Evolutionary conservation across 2,113 vertebrate species (phyloP), one percentile per base, ranked within the genome.

Genomic region (Smithornis capensis): DNA sequence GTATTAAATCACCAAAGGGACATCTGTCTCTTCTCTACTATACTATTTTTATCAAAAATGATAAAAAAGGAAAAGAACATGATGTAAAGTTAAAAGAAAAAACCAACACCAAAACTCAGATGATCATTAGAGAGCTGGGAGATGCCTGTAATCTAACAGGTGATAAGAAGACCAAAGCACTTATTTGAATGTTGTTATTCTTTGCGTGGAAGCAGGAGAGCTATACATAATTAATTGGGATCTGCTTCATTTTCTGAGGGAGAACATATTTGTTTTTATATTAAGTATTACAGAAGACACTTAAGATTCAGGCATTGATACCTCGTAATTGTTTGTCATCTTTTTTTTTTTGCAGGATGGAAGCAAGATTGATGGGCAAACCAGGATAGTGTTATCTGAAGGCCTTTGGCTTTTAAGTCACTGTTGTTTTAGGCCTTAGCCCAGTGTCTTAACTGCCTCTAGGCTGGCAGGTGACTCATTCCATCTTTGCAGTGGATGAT

Each of bases 191-290:
- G 82, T 94, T 95, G 67, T 83, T 95, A 85, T 82, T 89, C 94
- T 94, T 89, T 75, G 40, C 0, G 16, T 83, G 92, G 84, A 91
- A 91, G 83, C 64, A 80, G 87, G 77, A 93, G 84, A 91, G 94
- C 85, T 94, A 91, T 91, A 94, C 86, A 91, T 95, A 97, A 96
- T 96, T 96, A 97, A 96, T 92, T 94, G 95, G 76, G 81, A 93
- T 94, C 94, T 95, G 91, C 96, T 96, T 96, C 88, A 89, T 97
- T 97, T 96, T 97, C 94, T 96, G 87, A 94, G 93, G 80, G 71
- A 90, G 91, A 92, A 89, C 87, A 77, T 93, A 96, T 94, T 96
- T 96, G 90, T 24, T 97, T 95, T 93, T 94, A 96, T 82, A 96
- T 94, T 95, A 95, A 96, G 91, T 95, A 84, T 92, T 93, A 95